Base-by-base conservation (phyloP, 2,113 vertebrate genomes). In the Eidolon helvum region DNA sequence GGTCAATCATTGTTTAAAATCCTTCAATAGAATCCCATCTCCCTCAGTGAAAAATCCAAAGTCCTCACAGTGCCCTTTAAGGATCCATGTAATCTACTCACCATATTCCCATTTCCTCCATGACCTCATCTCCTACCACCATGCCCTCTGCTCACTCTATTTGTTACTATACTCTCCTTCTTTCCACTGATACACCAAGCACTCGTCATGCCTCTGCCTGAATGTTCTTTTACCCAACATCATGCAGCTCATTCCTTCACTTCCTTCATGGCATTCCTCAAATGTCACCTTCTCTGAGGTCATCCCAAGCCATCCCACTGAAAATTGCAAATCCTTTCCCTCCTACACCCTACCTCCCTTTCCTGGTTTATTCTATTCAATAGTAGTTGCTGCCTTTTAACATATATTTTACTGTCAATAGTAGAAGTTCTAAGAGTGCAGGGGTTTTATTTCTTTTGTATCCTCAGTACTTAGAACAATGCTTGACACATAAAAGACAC, bases 211-310 rank as follows among this genome's bases (percentile, higher is more conserved):
- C 74, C 93, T 61, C 33, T 59, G 40, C 72, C 66, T 48, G 43
- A 53, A 30, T 14, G 33, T 24, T 63, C 59, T 15, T 16, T 71
- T 4, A 28, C 65, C 45, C 0, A 24, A 2, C 6, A 38, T n/a
- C 4, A 33, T 0, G 0, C 0, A 57, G 38, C 10, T 78, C 78
- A 35, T 33, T n/a, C 9, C 16, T 82, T 38, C 35, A 28, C n/a
- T 83, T 50, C 61, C 78, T 91, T 80, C 53, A 30, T 22, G 16
- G 5, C 22, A 19, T 24, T 74, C 55, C 53, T 96, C 89, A 80
- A 28, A 66, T 24, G 40, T 80, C 77, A 66, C 45, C 65, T 91
- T 55, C 16, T 63, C 71, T 10, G 22, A 86, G 63, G 48, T 79
- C 61, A 6, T 21, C 19, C 38, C 28, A 18, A 4, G 48, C 16